A percentile compares a stretch with the other conserved stretches of the same genome.
Conservation (phyloP, 2,113 vertebrate species). For the Miniopterus natalensis region DNA sequence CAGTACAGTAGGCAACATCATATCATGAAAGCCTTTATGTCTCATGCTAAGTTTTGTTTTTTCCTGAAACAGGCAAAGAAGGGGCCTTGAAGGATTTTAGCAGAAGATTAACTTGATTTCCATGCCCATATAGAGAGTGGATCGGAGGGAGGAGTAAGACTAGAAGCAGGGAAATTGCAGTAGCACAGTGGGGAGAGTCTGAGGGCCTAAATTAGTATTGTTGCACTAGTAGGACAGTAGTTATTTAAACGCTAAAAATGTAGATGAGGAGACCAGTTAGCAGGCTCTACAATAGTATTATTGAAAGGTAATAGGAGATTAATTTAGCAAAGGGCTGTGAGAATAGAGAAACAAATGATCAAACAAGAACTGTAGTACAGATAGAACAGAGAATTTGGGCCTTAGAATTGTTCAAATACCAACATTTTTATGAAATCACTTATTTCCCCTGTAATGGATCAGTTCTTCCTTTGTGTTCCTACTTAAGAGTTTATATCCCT, state of each 20-base stretch:
- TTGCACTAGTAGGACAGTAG: background rate
- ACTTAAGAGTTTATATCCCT: background rate
- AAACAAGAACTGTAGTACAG: background rate
- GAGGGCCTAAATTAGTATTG: background rate
- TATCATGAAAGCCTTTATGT: conserved; percentile 18
- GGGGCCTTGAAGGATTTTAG: conserved; percentile 16
- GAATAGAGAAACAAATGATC: background rate
- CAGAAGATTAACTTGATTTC: background rate
- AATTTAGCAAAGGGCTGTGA: conserved; percentile 22
- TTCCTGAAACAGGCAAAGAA: conserved; percentile 7
- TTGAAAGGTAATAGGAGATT: conserved; percentile 23
- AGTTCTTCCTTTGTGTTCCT: background rate
- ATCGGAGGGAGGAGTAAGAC: background rate
- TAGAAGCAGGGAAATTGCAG: background rate
- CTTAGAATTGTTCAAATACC: background rate
- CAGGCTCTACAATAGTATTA: background rate
- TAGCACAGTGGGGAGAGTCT: background rate
- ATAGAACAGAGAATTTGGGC: background rate
- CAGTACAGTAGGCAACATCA: background rate
- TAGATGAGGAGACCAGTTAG: conserved; percentile 35
- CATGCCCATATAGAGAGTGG: background rate
- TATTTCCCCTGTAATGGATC: background rate
- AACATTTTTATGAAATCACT: conserved; percentile 31
- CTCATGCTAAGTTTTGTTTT: conserved; percentile 50
- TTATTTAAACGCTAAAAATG: conserved; percentile 27